Evolutionary conservation across 2,113 vertebrate genomes (phyloP), one percentile per base, ranked within the genome.

Genomic region (Chionodraco myersi): DNA sequence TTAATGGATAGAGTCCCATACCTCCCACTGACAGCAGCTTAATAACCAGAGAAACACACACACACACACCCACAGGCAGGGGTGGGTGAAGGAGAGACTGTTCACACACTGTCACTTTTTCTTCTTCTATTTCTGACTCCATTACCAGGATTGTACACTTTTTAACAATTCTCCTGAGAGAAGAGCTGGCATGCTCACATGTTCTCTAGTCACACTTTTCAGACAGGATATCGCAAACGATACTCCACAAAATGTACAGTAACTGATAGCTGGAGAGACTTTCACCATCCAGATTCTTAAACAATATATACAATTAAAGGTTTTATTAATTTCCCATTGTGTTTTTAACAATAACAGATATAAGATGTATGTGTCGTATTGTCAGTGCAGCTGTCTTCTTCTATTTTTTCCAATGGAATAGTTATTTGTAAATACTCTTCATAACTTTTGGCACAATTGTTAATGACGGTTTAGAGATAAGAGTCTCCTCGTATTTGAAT

Each of bases 1-100:
- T 93, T 93, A 94, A 93, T 94, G 88, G 91, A 93, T 92, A 86
- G 85, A 75, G 66, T 61, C 77, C 77, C 59, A 51, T 79, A 52
- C 78, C 80, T 86, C 76, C 45, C 47, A 23, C 73, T 91, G 90
- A 93, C 91, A 92, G 88, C 87, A 80, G 75, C 82, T 89, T 91
- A 93, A 91, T 89, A 92, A 90, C 79, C 52, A 61, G 57, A 60
- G 54, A 77, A 54, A 75, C 61, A 54, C 66, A 76, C 48, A 18
- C 14, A 21, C 45, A 26, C 36, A 65, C 51, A 49, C 14, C 26
- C 54, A 70, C 2, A 72, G 36, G 34, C n/a, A 54, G 30, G 72
- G 18, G 49, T 48, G 44, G 49, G 63, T 77, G 65, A 54, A 68
- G 54, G 70, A 82, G 57, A 77, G 75, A 53, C 21, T 56, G 61